These are phyloP conservation scores for Pungitius pungitius DNA, from an alignment of 2,113 vertebrate genomes.

Conservation along the genomic window DNA sequence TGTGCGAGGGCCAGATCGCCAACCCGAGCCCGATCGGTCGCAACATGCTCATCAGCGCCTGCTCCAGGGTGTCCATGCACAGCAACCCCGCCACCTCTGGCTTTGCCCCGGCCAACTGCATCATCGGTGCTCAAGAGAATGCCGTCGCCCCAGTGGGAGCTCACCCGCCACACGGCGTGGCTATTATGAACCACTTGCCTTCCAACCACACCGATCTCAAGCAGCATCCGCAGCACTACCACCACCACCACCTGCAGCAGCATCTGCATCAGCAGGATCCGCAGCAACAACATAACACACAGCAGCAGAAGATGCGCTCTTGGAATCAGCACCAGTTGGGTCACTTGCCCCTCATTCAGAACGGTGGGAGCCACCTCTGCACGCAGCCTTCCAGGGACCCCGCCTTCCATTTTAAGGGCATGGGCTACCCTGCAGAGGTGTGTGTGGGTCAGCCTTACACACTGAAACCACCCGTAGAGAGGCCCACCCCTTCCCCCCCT, in stretches of 20 bases:
- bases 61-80: conserved; percentile 94
- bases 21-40: conserved; percentile 98
- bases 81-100: conserved; percentile 71
- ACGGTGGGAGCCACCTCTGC: conserved; percentile 84
- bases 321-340: conserved; percentile 97
- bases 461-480: conserved; percentile 92
- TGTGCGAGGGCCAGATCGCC: conserved; percentile 98
- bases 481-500: conserved; percentile 93
- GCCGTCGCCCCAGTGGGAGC: conserved; percentile 80
- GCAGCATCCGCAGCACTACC: conserved; percentile 84
- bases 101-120: conserved; percentile 83
- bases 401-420: conserved; percentile 87
- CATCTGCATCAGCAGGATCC: conserved; percentile 73
- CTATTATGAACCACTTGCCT: conserved; percentile 88
- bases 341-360: conserved; percentile 91
- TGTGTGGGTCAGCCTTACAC: conserved; percentile 93
- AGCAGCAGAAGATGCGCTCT: conserved; percentile 85
- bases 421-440: conserved; percentile 91
- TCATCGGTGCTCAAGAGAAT: conserved; percentile 90
- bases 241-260: conserved; percentile 63
- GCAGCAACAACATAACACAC: conserved; percentile 71
- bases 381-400: conserved; percentile 86
- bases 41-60: conserved; percentile 97
- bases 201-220: conserved; percentile 88
- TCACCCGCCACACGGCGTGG: conserved; percentile 80